Base-by-base conservation (phyloP, 1,140 invertebrate genomes). In the Platyura marginata region DNA sequence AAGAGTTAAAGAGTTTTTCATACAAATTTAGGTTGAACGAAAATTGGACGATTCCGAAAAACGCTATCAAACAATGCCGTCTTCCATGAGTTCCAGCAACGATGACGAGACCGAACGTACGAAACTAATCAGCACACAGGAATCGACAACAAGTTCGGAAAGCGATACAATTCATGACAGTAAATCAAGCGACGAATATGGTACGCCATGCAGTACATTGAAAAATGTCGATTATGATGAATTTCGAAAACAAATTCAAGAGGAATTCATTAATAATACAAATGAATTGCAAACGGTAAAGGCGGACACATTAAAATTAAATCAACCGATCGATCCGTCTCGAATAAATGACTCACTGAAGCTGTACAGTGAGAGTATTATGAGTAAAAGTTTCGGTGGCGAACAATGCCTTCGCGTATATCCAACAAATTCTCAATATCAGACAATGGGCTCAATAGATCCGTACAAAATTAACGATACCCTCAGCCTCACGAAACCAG, bases 51-150 rank as follows among this genome's bases (percentile, higher is more conserved):
- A 77, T 33, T 65, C 66, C 41, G 70, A 75, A 36, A 79, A 80
- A 57, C 52, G 75, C 11, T 81, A 79, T 56, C 74, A 75, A 62
- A 81, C 78, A 2, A 76, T 81, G 73, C 78, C 77, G 1, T 65
- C 69, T n/a, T 68, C 65, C 53, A 52, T 79, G 35, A 69, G 71
- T 2, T 62, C 61, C 40, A 68, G 67, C 44, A 61, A 60, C 3
- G 58, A 56, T 36, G 53, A 54, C 5, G 52, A 58, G 1, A 53
- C 51, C 22, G 52, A 61, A 51, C 51, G 52, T 35, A 18, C 38
- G 9, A 43, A 45, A 19, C 43, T 35, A 22, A 40, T 36, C 33
- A 53, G 44, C 41, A 40, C 38, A 3, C 21, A 40, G 52, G 41
- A 39, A 51, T 40, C 23, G 8, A 16, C 40, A 20, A 29, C 11